Conservation (phyloP, 2,888 invertebrate species). For the Malacosoma neustria region DNA sequence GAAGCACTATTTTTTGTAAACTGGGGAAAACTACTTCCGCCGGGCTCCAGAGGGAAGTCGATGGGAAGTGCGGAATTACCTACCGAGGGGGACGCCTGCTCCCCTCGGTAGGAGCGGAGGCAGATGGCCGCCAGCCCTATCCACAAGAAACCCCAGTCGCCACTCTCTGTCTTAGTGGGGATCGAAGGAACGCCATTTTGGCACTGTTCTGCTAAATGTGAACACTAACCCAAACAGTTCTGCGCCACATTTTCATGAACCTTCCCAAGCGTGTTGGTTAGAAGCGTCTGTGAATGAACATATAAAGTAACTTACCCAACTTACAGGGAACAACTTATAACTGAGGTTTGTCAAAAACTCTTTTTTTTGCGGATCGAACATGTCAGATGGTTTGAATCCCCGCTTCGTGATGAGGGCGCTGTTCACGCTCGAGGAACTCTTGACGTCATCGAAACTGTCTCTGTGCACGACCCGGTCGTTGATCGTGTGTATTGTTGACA, state of each 20-base stretch:
- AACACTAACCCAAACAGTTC: background rate
- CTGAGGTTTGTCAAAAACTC: conserved; percentile 87
- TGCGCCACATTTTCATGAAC: conserved; percentile 20
- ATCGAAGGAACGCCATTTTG: too few species aligned
- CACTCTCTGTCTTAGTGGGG: too few species aligned
- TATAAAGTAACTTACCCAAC: conserved; percentile 79
- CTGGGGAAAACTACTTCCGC: too few species aligned
- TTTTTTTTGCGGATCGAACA: conserved; percentile 86
- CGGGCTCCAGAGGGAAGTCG: too few species aligned
- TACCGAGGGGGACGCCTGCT: too few species aligned
- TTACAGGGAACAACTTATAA: conserved; percentile 87
- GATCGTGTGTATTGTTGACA: conserved; percentile 64
- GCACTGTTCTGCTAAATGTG: too few species aligned
- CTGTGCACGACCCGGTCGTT: conserved; percentile 63
- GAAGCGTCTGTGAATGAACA: conserved; percentile 37
- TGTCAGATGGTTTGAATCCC: conserved; percentile 90
- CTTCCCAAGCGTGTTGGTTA: conserved; percentile 38
- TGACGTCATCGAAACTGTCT: conserved; percentile 63
- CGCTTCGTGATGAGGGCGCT: conserved; percentile 81
- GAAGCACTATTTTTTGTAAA: too few species aligned
- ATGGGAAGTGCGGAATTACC: too few species aligned
- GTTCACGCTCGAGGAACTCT: conserved; percentile 64
- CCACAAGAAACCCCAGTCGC: too few species aligned
- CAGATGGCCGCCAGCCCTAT: too few species aligned
- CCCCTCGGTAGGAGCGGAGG: too few species aligned